Base-by-base conservation (phyloP, 2,113 vertebrate genomes). In the Pterocles orientalis region DNA sequence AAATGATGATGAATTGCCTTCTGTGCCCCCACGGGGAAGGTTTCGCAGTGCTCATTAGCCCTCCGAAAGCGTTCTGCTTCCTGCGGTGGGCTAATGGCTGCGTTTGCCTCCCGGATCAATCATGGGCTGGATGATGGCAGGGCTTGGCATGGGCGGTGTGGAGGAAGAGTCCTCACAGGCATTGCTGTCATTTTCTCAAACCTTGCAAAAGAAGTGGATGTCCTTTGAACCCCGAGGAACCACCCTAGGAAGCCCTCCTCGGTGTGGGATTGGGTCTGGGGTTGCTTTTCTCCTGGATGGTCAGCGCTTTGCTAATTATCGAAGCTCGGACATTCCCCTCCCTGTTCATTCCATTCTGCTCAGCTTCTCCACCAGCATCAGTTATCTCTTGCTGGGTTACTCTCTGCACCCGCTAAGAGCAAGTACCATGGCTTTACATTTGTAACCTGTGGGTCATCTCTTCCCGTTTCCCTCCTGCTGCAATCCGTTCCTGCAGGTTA, bases 231-330 rank as follows among this genome's bases (percentile, higher is more conserved):
- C 41, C 51, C n/a, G 66, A 34, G 75, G 48, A 64, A 0, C 34
- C 8, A 4, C n/a, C 47, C 0, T 1, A 3, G 5, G 2, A 18
- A 11, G n/a, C 10, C 0, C 48, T 6, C 25, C 10, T 48, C 0
- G 7, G 21, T 23, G 64, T 1, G 21, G 82, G 65, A 23, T 53
- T 51, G 41, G 12, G 41, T 45, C 16, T 6, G 5, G 11, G 12
- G n/a, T 1, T 73, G 62, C n/a, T 64, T 69, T 47, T 53, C 81
- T 47, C 41, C 16, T 51, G 29, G 29, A n/a, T 7, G 43, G 10
- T n/a, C 48, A 17, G 29, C 29, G 48, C 77, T 64, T 25, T 2
- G 10, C 48, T 56, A 24, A 84, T 89, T 41, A 21, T 7, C 65
- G 9, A 15, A 45, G 75, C 53, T 8, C 25, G 3, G 62, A 62